Percentiles rank a stretch among this genome's conserved stretches.
These are phyloP conservation scores for Trisateles emortualis DNA, from an alignment of 2,888 invertebrate genomes.

Conservation along the genomic window DNA sequence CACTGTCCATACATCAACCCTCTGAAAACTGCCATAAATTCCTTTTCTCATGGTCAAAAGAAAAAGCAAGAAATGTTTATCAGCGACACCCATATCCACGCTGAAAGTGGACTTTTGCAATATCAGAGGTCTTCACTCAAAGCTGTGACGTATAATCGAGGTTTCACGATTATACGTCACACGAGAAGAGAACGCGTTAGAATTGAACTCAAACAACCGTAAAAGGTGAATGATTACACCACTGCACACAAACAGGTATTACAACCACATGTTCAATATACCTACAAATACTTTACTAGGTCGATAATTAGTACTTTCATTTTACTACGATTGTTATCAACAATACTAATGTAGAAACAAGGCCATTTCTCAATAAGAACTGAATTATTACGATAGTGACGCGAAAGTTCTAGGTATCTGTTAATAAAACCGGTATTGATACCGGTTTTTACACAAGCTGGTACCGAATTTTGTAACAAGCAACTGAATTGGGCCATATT, in stretches of 20 bases:
- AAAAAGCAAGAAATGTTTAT: too few relatives aligned
- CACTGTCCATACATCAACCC: too few relatives aligned
- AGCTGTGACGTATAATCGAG: too few relatives aligned
- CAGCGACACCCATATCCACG: too few relatives aligned
- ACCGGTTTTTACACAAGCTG: conserved; percentile 12
- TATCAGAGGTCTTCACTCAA: too few relatives aligned
- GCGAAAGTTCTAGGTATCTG: conserved; percentile 49
- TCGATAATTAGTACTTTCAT: not conserved
- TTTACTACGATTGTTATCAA: conserved; percentile 35
- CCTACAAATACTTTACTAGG: not conserved
- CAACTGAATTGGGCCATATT: conserved; percentile 6
- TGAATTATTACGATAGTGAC: conserved; percentile 32
- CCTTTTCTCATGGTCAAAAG: too few relatives aligned
- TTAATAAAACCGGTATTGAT: conserved; percentile 24
- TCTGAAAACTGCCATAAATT: too few relatives aligned
- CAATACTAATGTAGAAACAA: conserved; percentile 39
- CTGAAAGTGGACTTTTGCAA: too few relatives aligned
- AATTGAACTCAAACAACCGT: too few relatives aligned
- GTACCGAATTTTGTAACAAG: conserved; percentile 43
- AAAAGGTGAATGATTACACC: too few relatives aligned
- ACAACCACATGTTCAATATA: not conserved
- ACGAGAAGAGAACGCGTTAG: too few relatives aligned
- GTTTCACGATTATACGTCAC: too few relatives aligned
- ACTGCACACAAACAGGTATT: not conserved
- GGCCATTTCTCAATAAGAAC: conserved; percentile 37